A percentile compares a stretch with the other conserved stretches of the same genome.
Conservation (phyloP, 1,140 invertebrate genomes). For the Planococcus citri region DNA sequence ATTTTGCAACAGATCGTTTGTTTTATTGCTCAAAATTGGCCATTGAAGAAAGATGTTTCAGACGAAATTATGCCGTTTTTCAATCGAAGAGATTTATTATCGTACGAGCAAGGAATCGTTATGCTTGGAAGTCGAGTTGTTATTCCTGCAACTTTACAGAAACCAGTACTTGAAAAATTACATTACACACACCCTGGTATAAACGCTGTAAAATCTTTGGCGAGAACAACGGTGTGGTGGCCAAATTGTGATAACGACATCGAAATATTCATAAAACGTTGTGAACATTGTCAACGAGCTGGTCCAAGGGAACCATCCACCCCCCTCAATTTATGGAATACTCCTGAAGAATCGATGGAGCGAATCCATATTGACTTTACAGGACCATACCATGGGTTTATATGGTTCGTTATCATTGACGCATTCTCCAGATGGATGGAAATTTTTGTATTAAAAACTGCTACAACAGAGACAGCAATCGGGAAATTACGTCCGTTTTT, state of each 20-base stretch:
- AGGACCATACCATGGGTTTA: not conserved
- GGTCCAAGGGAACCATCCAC: not conserved
- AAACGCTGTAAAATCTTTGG: constrained; percentile 33
- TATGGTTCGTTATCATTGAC: not conserved
- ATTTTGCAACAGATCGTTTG: not conserved
- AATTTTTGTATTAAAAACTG: too few species aligned
- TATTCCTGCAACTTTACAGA: constrained; percentile 29
- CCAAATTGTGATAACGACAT: constrained; percentile 32
- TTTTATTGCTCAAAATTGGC: not conserved
- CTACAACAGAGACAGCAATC: not conserved
- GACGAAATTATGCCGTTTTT: not conserved
- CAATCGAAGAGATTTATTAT: constrained; percentile 9
- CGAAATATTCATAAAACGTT: constrained; percentile 21
- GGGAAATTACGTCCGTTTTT: not conserved
- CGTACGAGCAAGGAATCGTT: not conserved
- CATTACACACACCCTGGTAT: constrained; percentile 33
- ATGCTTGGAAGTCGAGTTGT: constrained; percentile 27
- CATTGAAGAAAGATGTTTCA: not conserved
- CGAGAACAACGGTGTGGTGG: constrained; percentile 33
- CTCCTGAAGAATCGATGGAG: not conserved
- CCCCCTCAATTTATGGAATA: not conserved
- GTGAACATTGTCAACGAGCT: not conserved
- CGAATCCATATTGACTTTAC: not conserved
- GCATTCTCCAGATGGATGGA: not conserved
- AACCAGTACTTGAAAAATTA: constrained; percentile 28